phyloP scores from a whole-genome alignment of 2,797 vertebrate genomes.

The Coluber constrictor region DNA sequence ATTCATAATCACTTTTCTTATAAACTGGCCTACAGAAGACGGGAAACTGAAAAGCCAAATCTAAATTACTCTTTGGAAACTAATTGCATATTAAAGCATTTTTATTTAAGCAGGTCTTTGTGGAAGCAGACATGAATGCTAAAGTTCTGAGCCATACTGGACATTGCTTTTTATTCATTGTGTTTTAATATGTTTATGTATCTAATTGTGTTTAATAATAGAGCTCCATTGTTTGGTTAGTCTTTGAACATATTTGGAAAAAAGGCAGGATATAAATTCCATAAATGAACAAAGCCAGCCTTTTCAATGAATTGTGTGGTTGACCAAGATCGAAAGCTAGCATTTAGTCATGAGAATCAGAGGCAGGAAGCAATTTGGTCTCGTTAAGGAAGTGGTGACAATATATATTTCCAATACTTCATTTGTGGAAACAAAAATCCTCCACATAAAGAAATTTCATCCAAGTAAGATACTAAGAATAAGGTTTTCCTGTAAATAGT shows the following conservation, averaged over 20 bases:
- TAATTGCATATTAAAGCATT: neutral
- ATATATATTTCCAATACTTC: neutral
- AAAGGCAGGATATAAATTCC: neutral
- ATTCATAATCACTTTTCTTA: neutral
- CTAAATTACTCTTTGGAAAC: neutral
- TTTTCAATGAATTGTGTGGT: neutral
- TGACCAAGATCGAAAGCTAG: neutral
- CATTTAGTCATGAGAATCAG: conserved; percentile 9
- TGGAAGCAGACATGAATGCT: neutral
- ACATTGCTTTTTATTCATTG: neutral
- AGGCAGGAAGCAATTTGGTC: conserved; percentile 17
- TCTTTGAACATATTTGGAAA: neutral
- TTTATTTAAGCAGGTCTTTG: neutral
- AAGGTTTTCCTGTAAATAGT: neutral
- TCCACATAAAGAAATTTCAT: neutral
- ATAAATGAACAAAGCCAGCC: neutral
- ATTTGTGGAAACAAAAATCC: neutral
- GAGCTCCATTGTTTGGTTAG: neutral
- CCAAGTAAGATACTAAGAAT: neutral
- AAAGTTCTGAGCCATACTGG: neutral
- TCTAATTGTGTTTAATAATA: neutral
- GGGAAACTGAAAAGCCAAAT: neutral
- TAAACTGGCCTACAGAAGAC: neutral
- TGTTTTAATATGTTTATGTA: neutral
- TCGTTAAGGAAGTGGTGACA: conserved; percentile 14